Percentiles rank a stretch among this genome's conserved stretches.
Evolutionary conservation across 92 coral and sea anemone genomes (phyloP).

Genomic region (Zoanthus solanderi): DNA sequence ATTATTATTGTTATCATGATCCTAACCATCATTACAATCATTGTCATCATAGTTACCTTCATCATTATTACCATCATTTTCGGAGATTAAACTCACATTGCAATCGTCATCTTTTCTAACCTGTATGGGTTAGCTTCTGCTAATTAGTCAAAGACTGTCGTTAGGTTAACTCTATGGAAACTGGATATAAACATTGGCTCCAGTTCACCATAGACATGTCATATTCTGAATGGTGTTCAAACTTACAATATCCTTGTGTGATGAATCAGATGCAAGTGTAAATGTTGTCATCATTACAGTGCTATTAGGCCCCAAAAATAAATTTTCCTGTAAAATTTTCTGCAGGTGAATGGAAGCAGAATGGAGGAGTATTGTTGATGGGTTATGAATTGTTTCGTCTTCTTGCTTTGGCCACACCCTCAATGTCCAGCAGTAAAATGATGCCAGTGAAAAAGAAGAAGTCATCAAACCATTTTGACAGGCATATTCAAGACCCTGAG

Average conservation of each 20-base stretch:
- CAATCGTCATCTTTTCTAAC: too few species aligned
- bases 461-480: slow-evolving; percentile 39
- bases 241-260: too few species aligned
- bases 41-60: too few species aligned
- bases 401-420: slow-evolving; percentile 84
- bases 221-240: too few species aligned
- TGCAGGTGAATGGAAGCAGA: slow-evolving; percentile 85
- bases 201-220: not conserved
- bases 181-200: too few species aligned
- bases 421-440: slow-evolving; percentile 85
- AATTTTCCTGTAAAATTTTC: not conserved
- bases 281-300: not conserved
- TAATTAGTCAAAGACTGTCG: too few species aligned
- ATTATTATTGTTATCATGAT: too few species aligned
- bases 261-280: not conserved
- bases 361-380: slow-evolving; percentile 91
- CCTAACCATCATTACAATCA: too few species aligned
- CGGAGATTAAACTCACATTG: too few species aligned
- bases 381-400: slow-evolving; percentile 95
- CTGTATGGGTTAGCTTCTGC: too few species aligned
- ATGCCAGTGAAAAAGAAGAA: slow-evolving; percentile 86
- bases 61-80: too few species aligned
- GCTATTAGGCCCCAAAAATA: not conserved
- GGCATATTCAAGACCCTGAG: slow-evolving; percentile 76
- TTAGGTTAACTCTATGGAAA: too few species aligned